Evolutionary conservation across 2,113 vertebrate genomes (phyloP), one percentile per base, ranked within the genome.

Genomic region (Stigmatopora nigra): DNA sequence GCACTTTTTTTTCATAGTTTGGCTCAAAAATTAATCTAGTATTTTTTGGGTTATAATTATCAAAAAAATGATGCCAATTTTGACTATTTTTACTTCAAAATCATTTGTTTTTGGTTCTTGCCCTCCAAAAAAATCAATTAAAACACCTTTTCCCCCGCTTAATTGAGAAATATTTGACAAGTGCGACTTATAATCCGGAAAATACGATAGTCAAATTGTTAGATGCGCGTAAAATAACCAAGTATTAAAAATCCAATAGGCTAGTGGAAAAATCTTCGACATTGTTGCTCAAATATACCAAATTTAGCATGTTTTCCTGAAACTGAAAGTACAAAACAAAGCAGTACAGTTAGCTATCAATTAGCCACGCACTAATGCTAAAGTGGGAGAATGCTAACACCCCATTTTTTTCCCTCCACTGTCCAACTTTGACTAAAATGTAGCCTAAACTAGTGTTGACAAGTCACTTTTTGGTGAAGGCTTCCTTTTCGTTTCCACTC

Each of bases 401-500:
- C 52, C 13, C 19, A 3, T 51, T 58, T n/a, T 14, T 58, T 36
- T 3, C 16, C 16, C 56, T 58, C 20, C 20, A 53, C 53, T 15
- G 31, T 5, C 31, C 22, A 20, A 11, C 51, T 41, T 55, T 22
- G 22, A 4, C 25, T 22, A 4, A 55, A 55, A 25, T 17, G 17
- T 36, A 15, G 59, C 38, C 16, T 41, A 11, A 38, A 44, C 20
- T 69, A 61, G 63, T 64, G 77, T 82, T 66, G 68, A 70, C 66
- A 19, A 46, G 45, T 25, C 65, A 31, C 67, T 86, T 84, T 84
- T 78, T 81, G 78, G 82, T 82, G 82, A 88, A 80, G 78, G 81
- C 84, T 36, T 35, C 57, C 49, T 41, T 41, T 41, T 4, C 45
- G 67, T 68, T 41, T 15, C 64, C 72, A 57, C 64, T 64, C 64